phyloP scores from a whole-genome alignment of 2,888 invertebrate genomes.

The Silvanus unidentatus region DNA sequence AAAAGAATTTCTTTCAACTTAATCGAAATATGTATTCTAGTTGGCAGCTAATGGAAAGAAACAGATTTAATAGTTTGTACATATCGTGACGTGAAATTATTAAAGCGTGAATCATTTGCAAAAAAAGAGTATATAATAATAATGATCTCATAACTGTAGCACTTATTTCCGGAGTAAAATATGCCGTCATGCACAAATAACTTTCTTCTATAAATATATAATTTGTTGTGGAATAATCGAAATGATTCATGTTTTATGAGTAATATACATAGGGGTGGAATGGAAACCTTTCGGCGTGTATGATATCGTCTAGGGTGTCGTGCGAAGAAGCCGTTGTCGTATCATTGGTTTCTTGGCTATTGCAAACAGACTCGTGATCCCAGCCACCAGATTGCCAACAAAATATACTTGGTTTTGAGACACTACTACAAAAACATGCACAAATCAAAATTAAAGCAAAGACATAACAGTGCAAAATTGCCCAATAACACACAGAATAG shows the following conservation, averaged over 20 bases:
- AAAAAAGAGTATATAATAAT: too few species aligned
- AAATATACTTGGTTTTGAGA: conserved; percentile 3
- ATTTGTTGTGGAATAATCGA: too few species aligned
- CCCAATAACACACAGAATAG: neutral
- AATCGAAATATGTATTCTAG: neutral
- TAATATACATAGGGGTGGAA: neutral
- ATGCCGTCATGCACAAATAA: too few species aligned
- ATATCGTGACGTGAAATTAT: too few species aligned
- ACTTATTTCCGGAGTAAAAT: too few species aligned
- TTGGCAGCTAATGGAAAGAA: neutral
- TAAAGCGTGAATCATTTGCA: too few species aligned
- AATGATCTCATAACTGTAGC: too few species aligned
- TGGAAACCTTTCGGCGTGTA: conserved; percentile 3
- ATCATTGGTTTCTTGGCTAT: neutral
- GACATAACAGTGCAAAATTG: neutral
- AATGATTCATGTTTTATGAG: too few species aligned
- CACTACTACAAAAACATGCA: conserved; percentile 1
- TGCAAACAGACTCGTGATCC: neutral
- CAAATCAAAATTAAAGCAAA: conserved; percentile 1
- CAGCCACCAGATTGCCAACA: neutral
- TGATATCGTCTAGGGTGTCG: conserved; percentile 1
- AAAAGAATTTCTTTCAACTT: neutral
- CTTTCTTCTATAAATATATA: too few species aligned
- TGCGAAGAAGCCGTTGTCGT: neutral
- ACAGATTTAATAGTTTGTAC: neutral